These are phyloP conservation scores for Cynocephalus volans DNA, from an alignment of 2,113 vertebrate species.

Conservation along the genomic window DNA sequence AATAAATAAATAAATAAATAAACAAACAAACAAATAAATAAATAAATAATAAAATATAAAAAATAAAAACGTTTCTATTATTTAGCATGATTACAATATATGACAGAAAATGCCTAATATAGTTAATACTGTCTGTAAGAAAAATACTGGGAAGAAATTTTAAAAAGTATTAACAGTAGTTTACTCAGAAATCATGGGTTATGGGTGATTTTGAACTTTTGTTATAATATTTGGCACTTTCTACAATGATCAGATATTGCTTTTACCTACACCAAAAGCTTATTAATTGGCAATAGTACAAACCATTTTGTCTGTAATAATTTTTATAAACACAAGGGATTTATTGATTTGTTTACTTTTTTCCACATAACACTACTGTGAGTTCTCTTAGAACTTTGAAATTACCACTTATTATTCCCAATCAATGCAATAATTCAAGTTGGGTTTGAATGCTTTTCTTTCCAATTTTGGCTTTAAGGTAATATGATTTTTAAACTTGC, in stretches of 20 bases:
- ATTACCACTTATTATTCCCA: not conserved
- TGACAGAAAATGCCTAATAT: not conserved
- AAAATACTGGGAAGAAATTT: slow-evolving; percentile 9
- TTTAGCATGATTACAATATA: not conserved
- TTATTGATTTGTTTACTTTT: not conserved
- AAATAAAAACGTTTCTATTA: not conserved
- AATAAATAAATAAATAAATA: no score
- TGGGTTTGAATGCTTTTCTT: not conserved
- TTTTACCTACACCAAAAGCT: slow-evolving; percentile 10
- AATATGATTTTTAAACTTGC: not conserved
- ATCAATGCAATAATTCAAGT: not conserved
- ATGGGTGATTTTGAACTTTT: not conserved
- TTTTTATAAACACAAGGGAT: not conserved
- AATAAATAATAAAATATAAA: no score
- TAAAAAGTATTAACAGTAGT: slow-evolving; percentile 25
- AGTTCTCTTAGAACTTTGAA: slow-evolving; percentile 40
- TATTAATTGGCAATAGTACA: slow-evolving; percentile 6
- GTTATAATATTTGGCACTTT: not conserved
- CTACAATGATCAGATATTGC: not conserved
- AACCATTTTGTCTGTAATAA: not conserved
- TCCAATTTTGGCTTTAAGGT: not conserved
- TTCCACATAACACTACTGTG: not conserved
- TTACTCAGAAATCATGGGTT: not conserved
- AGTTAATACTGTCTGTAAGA: not conserved
- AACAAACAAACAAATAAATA: no score